Evolutionary conservation across 2,888 invertebrate species (phyloP).

Genomic region (Limnephilus rhombicus): DNA sequence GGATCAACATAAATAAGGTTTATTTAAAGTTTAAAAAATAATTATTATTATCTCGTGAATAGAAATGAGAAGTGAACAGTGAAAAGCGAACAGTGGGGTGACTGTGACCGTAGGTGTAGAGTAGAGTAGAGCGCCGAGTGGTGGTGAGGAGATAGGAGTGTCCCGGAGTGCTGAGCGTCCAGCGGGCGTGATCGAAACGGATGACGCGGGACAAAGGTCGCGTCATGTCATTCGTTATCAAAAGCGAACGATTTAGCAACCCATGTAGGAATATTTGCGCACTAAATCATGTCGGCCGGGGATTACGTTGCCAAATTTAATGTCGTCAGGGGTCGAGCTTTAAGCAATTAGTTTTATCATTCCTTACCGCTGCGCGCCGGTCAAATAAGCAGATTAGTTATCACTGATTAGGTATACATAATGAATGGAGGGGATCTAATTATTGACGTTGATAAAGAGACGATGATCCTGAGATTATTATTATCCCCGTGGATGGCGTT

Average conservation of each 20-base stretch:
- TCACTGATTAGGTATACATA: background rate
- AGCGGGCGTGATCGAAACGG: constrained; percentile 14
- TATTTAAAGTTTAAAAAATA: background rate
- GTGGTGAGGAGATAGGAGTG: too few relatives aligned
- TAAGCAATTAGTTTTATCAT: constrained; percentile 47
- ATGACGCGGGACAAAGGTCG: constrained; percentile 47
- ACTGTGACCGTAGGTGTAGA: background rate
- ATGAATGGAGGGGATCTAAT: background rate
- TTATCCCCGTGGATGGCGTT: background rate
- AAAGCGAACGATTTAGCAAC: constrained; percentile 41
- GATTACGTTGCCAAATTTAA: constrained; percentile 54
- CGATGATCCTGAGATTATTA: background rate
- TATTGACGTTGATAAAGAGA: background rate
- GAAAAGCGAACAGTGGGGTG: background rate
- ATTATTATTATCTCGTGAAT: background rate
- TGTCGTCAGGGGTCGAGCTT: constrained; percentile 28
- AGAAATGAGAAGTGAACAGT: background rate
- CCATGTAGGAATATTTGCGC: constrained; percentile 39
- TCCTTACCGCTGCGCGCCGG: background rate
- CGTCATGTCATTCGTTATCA: constrained; percentile 40
- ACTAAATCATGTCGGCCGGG: constrained; percentile 50
- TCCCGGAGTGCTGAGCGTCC: background rate
- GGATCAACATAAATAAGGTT: background rate
- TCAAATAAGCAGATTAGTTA: constrained; percentile 23
- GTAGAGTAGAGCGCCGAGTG: background rate